Evolutionary conservation across 1,140 invertebrate genomes (phyloP), one percentile per base, ranked within the genome.

Genomic region (Hylyphantes graminicola): DNA sequence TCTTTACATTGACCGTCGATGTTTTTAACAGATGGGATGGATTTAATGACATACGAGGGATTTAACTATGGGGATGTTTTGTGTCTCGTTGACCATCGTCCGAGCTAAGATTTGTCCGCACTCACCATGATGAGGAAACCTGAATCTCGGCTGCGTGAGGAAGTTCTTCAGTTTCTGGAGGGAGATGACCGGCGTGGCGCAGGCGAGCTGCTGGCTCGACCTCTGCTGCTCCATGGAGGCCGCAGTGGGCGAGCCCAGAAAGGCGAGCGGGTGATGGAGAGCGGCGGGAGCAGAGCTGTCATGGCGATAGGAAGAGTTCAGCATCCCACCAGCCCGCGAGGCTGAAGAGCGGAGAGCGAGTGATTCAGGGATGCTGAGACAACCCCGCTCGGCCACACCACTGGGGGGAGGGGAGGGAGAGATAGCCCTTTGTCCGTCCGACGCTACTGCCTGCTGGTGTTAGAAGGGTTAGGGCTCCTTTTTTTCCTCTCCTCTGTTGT

Each of bases 121-220:
- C 77, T 84, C 76, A 85, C 81, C 80, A 83, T 86, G 85, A 76
- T 86, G 85, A 74, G 78, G 86, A 84, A 80, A 85, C 74, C 82
- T 83, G 70, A 87, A 87, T 73, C 87, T 86, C 54, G 87, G 87
- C 84, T 88, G 87, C 68, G 86, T 77, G 57, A 81, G 53, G 59
- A 81, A 81, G 74, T 87, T 87, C 82, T 88, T 87, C 70, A 88
- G 82, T 82, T 88, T 88, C 75, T 88, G 87, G 50, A 88, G 84
- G 21, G 87, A 88, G 59, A 88, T 88, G 68, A 88, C 87, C 53
- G 87, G 87, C 63, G 87, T 87, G 12, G 82, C 87, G 74, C 85
- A 85, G 21, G 74, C 85, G 51, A 85, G 77, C 35, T 35, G 35
- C 35, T 35, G 35, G 75, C 83, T 74, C 51, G 80, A 75, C 51